phyloP scores from a whole-genome alignment of 2,113 vertebrate genomes.

The Phodopus roborovskii region DNA sequence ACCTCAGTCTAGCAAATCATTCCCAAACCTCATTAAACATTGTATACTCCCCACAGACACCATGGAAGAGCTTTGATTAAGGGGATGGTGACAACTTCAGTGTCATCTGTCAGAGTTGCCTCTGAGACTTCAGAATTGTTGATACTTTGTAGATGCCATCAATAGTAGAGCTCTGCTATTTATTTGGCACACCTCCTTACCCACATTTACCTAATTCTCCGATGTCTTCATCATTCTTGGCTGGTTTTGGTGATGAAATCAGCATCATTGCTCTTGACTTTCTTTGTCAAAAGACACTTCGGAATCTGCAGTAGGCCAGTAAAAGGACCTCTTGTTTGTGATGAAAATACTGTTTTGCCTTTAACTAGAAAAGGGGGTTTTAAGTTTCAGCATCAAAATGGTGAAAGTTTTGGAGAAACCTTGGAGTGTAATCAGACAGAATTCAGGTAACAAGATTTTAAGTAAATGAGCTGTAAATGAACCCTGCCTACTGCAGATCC shows the following conservation, averaged over 20 bases:
- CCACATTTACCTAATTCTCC: not conserved
- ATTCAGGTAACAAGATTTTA: constrained; percentile 10
- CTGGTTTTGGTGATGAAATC: not conserved
- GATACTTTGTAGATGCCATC: constrained; percentile 11
- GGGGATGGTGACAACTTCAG: constrained; percentile 60
- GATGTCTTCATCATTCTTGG: not conserved
- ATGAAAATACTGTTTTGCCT: constrained; percentile 24
- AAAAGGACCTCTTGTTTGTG: constrained; percentile 16
- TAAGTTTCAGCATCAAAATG: not conserved
- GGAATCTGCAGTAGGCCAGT: not conserved
- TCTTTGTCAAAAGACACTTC: not conserved
- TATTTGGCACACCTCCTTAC: not conserved
- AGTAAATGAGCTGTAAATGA: not conserved
- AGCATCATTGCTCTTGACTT: not conserved
- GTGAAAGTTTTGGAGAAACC: constrained; percentile 8
- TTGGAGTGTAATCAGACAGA: constrained; percentile 38
- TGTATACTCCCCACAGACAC: constrained; percentile 53
- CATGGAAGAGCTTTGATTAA: constrained; percentile 69
- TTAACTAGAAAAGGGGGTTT: not conserved
- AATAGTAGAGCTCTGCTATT: not conserved
- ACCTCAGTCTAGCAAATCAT: constrained; percentile 71
- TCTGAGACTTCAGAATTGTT: constrained; percentile 44
- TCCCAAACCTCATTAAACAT: constrained; percentile 63
- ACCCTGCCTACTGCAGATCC: not conserved
- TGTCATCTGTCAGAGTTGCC: constrained; percentile 39